Conservation (phyloP, 2,113 vertebrate species). For the Motacilla alba region DNA sequence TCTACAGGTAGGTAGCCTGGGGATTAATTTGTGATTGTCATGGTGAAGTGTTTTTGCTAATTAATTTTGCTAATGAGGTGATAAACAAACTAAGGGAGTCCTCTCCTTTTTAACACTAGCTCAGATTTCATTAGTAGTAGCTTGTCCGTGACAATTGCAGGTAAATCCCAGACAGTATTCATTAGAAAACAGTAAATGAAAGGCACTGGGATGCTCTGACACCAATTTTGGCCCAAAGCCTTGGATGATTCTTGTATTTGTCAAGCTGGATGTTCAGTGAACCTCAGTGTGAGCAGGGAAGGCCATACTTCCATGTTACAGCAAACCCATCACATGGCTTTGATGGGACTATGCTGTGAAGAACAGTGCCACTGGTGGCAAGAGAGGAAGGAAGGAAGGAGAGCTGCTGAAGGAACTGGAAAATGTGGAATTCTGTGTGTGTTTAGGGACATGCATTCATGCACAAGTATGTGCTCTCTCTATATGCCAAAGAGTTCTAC, state of each 20-base stretch:
- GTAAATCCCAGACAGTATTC: background rate
- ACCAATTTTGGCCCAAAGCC: background rate
- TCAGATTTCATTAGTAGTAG: conserved; percentile 42
- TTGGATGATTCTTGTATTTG: background rate
- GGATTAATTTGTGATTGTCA: conserved; percentile 34
- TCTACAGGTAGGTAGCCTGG: conserved; percentile 28
- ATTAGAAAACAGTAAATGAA: background rate
- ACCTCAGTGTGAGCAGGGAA: background rate
- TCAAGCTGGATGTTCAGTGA: background rate
- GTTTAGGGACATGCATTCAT: background rate
- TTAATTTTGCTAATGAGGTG: conserved; percentile 63
- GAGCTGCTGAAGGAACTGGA: background rate
- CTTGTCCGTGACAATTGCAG: background rate
- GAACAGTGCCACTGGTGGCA: background rate
- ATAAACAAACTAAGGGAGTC: conserved; percentile 33
- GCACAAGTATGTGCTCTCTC: background rate
- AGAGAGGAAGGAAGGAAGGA: background rate
- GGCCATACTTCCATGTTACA: background rate
- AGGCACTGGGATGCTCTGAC: background rate
- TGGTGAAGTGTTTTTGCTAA: conserved; percentile 37
- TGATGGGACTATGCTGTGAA: background rate
- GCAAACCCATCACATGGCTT: background rate
- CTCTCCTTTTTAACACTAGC: conserved; percentile 7
- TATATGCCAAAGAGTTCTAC: background rate
- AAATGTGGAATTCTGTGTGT: background rate